Percentiles rank a stretch among this genome's conserved stretches.
phyloP scores from a whole-genome alignment of 2,113 vertebrate species.

The Isurus oxyrinchus region DNA sequence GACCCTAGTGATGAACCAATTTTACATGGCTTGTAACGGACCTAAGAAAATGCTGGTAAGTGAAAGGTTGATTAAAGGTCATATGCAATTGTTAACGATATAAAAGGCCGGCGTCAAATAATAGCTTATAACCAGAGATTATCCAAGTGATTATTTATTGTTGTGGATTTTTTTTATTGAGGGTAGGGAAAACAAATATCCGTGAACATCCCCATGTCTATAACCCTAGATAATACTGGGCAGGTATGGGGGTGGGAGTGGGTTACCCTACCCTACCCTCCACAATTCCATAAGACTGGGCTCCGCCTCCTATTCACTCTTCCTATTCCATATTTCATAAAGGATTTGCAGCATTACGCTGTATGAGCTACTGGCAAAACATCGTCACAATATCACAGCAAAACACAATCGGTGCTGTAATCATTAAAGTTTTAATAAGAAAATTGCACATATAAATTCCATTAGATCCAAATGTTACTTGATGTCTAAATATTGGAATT shows the following conservation, averaged over 20 bases:
- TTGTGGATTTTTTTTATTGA: background rate
- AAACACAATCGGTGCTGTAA: background rate
- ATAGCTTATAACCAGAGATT: background rate
- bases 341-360: background rate
- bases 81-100: background rate
- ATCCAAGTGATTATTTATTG: background rate
- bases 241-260: no score
- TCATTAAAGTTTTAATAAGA: background rate
- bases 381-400: background rate
- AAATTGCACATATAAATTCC: background rate
- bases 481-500: background rate
- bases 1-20: no score
- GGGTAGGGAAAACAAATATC: background rate
- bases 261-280: background rate
- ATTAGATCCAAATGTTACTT: background rate
- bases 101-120: background rate
- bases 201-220: background rate
- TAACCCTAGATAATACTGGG: background rate
- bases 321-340: background rate
- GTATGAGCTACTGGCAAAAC: background rate
- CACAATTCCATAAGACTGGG: background rate
- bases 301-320: background rate
- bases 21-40: background rate
- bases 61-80: conserved; percentile 14
- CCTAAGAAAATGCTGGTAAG: background rate